Conservation (phyloP, 2,797 vertebrate genomes). For the Sebastolobus altivelis region DNA sequence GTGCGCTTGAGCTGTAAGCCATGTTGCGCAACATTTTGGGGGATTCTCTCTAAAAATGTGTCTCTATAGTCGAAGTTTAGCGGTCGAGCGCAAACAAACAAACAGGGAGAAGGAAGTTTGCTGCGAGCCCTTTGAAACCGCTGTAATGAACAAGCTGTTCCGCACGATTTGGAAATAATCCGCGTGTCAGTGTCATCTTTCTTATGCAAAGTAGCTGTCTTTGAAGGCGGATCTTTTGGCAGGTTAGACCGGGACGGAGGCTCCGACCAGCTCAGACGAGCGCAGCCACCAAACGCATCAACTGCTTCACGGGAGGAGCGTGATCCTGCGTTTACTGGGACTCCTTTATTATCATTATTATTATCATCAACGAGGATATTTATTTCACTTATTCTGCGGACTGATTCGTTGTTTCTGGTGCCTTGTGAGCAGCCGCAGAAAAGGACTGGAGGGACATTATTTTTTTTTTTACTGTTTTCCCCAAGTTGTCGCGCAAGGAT, state of each 20-base stretch:
- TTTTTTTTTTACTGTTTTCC: constrained; percentile 17
- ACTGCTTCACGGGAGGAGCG: constrained; percentile 49
- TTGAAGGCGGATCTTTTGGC: constrained; percentile 92
- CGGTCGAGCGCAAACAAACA: constrained; percentile 63
- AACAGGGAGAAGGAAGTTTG: constrained; percentile 78
- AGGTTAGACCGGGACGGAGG: constrained; percentile 85
- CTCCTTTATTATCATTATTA: neutral
- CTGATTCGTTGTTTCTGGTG: constrained; percentile 10
- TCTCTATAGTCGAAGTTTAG: constrained; percentile 65
- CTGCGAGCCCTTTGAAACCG: constrained; percentile 78
- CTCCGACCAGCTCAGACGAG: constrained; percentile 79
- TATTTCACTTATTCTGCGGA: neutral
- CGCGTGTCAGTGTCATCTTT: constrained; percentile 95
- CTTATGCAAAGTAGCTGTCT: constrained; percentile 95
- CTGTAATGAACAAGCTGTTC: constrained; percentile 87
- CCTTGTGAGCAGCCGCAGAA: constrained; percentile 24
- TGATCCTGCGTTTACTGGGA: constrained; percentile 21
- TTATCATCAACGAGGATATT: constrained; percentile 23
- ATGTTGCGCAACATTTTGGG: constrained; percentile 64
- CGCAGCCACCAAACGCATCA: constrained; percentile 69
- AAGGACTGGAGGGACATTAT: constrained; percentile 7
- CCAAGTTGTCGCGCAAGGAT: constrained; percentile 55
- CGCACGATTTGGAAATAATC: constrained; percentile 91
- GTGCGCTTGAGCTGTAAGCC: constrained; percentile 40
- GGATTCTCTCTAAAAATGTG: constrained; percentile 42